Evolutionary conservation across 2,888 invertebrate species (phyloP), one percentile per base, ranked within the genome.

Genomic region (Tyria jacobaeae): DNA sequence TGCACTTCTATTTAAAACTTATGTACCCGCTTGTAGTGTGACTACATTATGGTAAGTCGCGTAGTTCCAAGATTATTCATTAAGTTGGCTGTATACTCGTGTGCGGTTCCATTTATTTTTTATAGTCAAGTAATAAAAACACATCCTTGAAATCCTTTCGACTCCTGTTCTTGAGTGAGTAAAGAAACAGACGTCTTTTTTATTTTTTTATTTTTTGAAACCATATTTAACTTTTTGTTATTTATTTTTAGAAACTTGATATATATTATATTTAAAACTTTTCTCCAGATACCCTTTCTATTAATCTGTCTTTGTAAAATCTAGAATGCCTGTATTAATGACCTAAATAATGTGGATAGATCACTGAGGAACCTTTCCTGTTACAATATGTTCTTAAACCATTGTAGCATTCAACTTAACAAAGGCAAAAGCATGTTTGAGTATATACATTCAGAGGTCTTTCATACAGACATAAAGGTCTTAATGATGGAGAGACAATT

Each of bases 101-200:
- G 6, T 34, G 12, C 3, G 24, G 12, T 0, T 35, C 21, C 7
- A 9, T 60, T 58, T 60, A 55, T 67, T 61, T 64, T 31, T 55
- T 62, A 51, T 68, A 35, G 56, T 52, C n/a, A n/a, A n/a, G n/a
- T n/a, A n/a, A 48, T 27, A 39, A 47, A 17, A 57, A 61, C 39
- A 47, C 49, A 70, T 66, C 74, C 68, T 76, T 76, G 68, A 71
- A 68, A 71, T 71, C 63, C 60, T 76, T 44, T 56, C 50, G 1
- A 35, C 31, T 39, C 50, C 41, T 66, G 60, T 64, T 61, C 55
- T 47, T 57, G 62, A 64, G 37, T 54, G 48, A 51, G 49, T 63
- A 44, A 57, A 50, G 37, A 5, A 59, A 25, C 48, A 14, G 48
- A 69, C 71, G 71, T 73, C 73, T 66, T 53, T 62, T 35, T 25